Conservation (phyloP, 2,888 invertebrate genomes). For the Drosophila hawaiiensis region DNA sequence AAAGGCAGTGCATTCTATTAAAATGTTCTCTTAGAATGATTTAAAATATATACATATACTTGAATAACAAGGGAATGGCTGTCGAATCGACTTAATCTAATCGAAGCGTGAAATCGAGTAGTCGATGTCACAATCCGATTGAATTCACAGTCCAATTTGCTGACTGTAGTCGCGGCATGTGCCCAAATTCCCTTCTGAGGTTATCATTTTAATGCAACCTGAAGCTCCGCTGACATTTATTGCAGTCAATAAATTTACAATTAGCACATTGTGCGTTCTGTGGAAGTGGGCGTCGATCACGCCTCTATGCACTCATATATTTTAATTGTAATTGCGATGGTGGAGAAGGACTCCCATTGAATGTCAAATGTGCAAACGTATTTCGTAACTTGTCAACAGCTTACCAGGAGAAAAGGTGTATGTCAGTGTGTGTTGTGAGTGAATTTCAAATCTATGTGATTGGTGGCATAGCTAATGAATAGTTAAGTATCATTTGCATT, state of each 20-base stretch:
- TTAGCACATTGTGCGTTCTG: slow-evolving; percentile 40
- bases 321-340: slow-evolving; percentile 43
- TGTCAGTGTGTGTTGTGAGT: slow-evolving; percentile 2
- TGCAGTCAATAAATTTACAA: slow-evolving; percentile 74
- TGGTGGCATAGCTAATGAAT: slow-evolving; percentile 52
- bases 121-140: slow-evolving; percentile 13
- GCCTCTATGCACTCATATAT: slow-evolving; percentile 21
- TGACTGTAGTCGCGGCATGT: neutral
- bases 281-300: slow-evolving; percentile 17
- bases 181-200: slow-evolving; percentile 27
- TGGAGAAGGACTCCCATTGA: slow-evolving; percentile 44
- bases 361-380: slow-evolving; percentile 44
- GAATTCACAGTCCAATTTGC: slow-evolving; percentile 1
- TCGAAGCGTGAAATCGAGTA: slow-evolving; percentile 6
- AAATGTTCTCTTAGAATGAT: neutral
- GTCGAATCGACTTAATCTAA: slow-evolving; percentile 5
- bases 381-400: slow-evolving; percentile 50
- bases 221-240: slow-evolving; percentile 69
- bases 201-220: slow-evolving; percentile 50
- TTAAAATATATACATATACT: neutral
- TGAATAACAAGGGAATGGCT: neutral
- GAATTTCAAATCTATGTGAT: slow-evolving; percentile 49
- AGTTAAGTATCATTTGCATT: slow-evolving; percentile 62
- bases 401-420: slow-evolving; percentile 35
- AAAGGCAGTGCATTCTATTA: neutral